Evolutionary conservation across 2,797 vertebrate species (phyloP).

Genomic region (Bryconaethiops microstoma): DNA sequence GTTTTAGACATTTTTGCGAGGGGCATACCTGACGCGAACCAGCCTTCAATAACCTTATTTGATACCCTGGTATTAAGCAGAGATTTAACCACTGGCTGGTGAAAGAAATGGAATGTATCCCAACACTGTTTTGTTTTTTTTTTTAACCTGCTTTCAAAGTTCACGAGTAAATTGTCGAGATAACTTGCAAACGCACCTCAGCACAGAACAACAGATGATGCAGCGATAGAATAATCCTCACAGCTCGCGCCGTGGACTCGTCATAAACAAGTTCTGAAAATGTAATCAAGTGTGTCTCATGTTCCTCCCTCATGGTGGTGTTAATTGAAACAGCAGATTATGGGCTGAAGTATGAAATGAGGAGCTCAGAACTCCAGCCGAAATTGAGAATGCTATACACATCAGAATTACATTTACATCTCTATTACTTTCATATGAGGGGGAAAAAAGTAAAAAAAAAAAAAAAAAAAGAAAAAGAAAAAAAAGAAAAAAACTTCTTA

Average conservation of each 20-base stretch:
- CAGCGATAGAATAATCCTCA: constrained; percentile 40
- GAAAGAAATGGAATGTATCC: constrained; percentile 36
- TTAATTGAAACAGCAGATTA: constrained; percentile 61
- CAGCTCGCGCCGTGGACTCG: constrained; percentile 46
- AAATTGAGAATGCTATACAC: constrained; percentile 25
- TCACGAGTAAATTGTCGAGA: constrained; percentile 32
- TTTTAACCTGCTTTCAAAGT: constrained; percentile 48
- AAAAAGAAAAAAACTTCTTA: constrained; percentile 26
- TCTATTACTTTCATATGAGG: constrained; percentile 50
- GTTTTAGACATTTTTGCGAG: constrained; percentile 53
- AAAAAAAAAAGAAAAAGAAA: constrained; percentile 18
- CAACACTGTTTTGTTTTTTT: constrained; percentile 50
- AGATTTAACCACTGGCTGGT: constrained; percentile 52
- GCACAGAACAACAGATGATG: constrained; percentile 47
- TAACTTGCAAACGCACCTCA: constrained; percentile 49
- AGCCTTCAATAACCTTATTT: constrained; percentile 55
- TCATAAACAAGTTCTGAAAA: constrained; percentile 54
- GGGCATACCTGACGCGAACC: constrained; percentile 61
- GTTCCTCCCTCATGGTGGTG: constrained; percentile 35
- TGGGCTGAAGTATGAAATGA: constrained; percentile 36
- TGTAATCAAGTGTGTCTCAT: constrained; percentile 52
- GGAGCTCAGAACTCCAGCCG: constrained; percentile 10
- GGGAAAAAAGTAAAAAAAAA: constrained; percentile 13
- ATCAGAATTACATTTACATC: constrained; percentile 53
- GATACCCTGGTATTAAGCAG: constrained; percentile 56